phyloP scores from a whole-genome alignment of 2,797 vertebrate species.

The Cyclura pinguis region DNA sequence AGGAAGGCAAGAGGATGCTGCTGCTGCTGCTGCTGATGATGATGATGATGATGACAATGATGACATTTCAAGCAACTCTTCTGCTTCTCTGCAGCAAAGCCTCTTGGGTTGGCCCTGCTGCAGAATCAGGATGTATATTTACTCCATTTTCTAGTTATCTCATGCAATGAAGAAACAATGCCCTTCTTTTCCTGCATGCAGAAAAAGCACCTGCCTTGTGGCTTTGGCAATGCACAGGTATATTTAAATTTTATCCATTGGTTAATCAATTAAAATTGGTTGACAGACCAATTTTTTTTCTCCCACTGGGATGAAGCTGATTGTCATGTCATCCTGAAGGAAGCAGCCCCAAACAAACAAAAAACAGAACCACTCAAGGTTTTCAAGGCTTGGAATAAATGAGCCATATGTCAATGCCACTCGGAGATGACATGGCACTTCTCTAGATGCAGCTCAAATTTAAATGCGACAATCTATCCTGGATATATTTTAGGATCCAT shows the following conservation, averaged over 20 bases:
- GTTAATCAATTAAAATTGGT: constrained; percentile 1
- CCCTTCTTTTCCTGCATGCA: not conserved
- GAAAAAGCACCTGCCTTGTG: not conserved
- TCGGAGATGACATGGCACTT: constrained; percentile 34
- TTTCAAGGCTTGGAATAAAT: constrained; percentile 41
- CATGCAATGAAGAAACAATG: not conserved
- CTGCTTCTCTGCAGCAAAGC: too few relatives aligned
- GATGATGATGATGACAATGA: too few relatives aligned
- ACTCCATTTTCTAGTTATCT: not conserved
- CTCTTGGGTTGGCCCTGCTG: too few relatives aligned
- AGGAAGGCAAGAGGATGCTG: too few relatives aligned
- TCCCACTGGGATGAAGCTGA: not conserved
- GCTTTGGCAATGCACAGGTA: not conserved
- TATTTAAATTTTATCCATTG: not conserved
- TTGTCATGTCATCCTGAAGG: not conserved
- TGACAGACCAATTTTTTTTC: not conserved
- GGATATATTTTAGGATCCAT: not conserved
- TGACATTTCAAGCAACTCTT: too few relatives aligned
- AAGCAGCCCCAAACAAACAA: constrained; percentile 16
- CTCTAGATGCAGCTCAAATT: constrained; percentile 42
- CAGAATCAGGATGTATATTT: not conserved
- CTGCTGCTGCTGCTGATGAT: too few relatives aligned
- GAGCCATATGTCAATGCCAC: constrained; percentile 21
- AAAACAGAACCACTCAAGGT: not conserved
- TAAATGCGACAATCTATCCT: constrained; percentile 46